These are phyloP conservation scores for Orchestes rusci DNA, from an alignment of 2,888 invertebrate genomes.

Conservation along the genomic window DNA sequence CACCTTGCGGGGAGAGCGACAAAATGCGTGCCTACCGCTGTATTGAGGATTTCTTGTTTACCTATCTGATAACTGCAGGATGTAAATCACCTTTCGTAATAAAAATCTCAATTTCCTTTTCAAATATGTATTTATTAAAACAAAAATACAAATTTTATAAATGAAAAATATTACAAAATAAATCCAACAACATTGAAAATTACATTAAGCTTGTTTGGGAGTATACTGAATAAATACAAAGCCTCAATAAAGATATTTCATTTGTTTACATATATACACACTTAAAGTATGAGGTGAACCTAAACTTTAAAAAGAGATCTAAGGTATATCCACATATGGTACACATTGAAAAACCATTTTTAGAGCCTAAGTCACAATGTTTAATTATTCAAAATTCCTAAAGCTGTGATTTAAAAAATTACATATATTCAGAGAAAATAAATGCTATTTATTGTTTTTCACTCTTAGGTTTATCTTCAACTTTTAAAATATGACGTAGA, in stretches of 20 bases:
- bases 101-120: constrained; percentile 15
- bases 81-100: background rate
- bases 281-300: constrained; percentile 31
- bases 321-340: constrained; percentile 46
- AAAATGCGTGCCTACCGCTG: too few species aligned
- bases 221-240: constrained; percentile 35
- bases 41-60: too few species aligned
- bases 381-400: constrained; percentile 26
- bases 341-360: constrained; percentile 42
- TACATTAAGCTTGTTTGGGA: constrained; percentile 33
- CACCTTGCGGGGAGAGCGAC: too few species aligned
- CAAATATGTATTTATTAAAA: constrained; percentile 35
- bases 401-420: constrained; percentile 28
- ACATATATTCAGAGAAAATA: constrained; percentile 24
- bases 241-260: constrained; percentile 32
- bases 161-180: constrained; percentile 35
- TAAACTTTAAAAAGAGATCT: constrained; percentile 37
- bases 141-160: constrained; percentile 36
- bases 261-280: constrained; percentile 35
- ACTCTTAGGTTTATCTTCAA: constrained; percentile 21
- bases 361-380: constrained; percentile 37
- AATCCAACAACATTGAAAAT: constrained; percentile 36
- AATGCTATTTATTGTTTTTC: constrained; percentile 23
- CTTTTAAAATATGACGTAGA: constrained; percentile 22
- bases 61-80: too few species aligned